Percentiles rank a stretch among this genome's conserved stretches.
Conservation (phyloP, 2,888 invertebrate genomes). For the Tridacna gigas region DNA sequence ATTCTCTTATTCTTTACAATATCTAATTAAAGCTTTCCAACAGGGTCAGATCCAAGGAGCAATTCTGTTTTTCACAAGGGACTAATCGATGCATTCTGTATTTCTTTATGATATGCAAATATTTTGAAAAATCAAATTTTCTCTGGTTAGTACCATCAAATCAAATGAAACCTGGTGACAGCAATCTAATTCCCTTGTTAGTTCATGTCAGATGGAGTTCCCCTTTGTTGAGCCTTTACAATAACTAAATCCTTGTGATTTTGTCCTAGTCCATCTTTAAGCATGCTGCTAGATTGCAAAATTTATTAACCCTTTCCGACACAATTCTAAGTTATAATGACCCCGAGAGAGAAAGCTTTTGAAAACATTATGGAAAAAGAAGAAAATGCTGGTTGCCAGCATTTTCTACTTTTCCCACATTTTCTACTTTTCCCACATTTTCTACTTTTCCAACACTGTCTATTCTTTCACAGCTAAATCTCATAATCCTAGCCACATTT, state of each 20-base stretch:
- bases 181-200: slow-evolving; percentile 10
- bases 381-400: background rate
- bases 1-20: too few relatives aligned
- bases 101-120: slow-evolving; percentile 6
- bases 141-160: background rate
- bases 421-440: background rate
- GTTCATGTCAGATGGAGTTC: slow-evolving; percentile 4
- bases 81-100: background rate
- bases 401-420: background rate
- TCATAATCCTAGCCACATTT: too few relatives aligned
- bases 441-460: background rate
- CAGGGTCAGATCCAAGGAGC: background rate
- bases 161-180: slow-evolving; percentile 3
- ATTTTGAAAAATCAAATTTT: slow-evolving; percentile 8
- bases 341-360: background rate
- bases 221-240: background rate
- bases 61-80: background rate
- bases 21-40: too few relatives aligned
- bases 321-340: too few relatives aligned
- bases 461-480: too few relatives aligned
- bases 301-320: too few relatives aligned
- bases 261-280: too few relatives aligned
- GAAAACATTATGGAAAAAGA: background rate
- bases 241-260: too few relatives aligned
- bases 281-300: too few relatives aligned